phyloP scores from a whole-genome alignment of 2,888 invertebrate species.

The Rhaphigaster nebulosa region DNA sequence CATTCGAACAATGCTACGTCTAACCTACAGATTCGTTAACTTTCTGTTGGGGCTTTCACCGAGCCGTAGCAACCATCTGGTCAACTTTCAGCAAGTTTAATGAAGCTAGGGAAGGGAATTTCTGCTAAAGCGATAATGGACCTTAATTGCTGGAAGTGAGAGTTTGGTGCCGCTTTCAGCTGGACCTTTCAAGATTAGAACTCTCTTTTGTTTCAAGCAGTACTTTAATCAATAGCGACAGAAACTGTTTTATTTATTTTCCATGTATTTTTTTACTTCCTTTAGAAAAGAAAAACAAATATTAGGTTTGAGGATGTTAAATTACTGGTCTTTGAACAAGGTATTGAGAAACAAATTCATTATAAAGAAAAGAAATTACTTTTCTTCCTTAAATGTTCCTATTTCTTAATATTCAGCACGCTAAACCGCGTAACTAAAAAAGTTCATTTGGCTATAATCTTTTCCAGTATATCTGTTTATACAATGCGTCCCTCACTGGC shows the following conservation, averaged over 20 bases:
- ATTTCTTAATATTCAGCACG: too few species aligned
- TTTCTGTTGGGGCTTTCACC: not conserved
- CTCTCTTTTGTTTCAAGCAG: not conserved
- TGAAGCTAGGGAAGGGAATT: not conserved
- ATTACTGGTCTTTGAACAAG: too few species aligned
- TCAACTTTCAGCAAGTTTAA: not conserved
- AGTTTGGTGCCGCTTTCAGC: not conserved
- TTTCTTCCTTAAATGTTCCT: too few species aligned
- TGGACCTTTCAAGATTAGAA: not conserved
- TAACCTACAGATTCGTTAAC: not conserved
- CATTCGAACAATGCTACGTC: not conserved
- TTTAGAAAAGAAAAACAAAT: not conserved
- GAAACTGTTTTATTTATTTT: not conserved
- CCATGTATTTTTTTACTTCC: not conserved
- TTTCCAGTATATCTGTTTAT: too few species aligned
- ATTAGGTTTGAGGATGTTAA: too few species aligned
- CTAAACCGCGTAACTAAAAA: too few species aligned
- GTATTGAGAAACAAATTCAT: too few species aligned
- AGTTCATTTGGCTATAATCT: too few species aligned
- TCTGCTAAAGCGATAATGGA: not conserved
- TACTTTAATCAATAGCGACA: not conserved
- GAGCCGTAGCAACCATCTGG: not conserved
- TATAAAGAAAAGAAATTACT: too few species aligned
- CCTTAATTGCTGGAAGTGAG: constrained; percentile 1
- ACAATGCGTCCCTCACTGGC: too few species aligned